A percentile compares a stretch with the other conserved stretches of the same genome.
These are phyloP conservation scores for Ophion ellenae DNA, from an alignment of 2,888 invertebrate species.

Conservation along the genomic window DNA sequence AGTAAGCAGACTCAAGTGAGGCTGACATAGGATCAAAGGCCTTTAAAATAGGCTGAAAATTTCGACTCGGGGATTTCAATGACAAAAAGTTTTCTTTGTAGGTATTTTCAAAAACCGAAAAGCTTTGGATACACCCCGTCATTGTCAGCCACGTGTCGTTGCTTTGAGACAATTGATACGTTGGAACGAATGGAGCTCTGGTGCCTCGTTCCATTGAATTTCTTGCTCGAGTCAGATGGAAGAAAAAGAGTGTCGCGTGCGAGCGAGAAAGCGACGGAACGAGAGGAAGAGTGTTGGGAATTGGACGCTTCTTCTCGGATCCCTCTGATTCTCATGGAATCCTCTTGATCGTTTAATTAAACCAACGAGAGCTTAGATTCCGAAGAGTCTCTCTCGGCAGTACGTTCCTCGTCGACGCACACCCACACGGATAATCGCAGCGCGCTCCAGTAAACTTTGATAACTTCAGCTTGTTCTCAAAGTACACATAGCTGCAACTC, in stretches of 20 bases:
- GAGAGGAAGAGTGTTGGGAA: constrained; percentile 15
- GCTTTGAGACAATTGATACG: constrained; percentile 8
- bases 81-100: neutral
- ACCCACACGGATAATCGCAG: constrained; percentile 6
- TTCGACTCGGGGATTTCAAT: neutral
- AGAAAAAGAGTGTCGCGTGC: neutral
- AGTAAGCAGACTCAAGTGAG: no score
- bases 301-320: constrained; percentile 53
- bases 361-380: constrained; percentile 56
- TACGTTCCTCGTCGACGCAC: constrained; percentile 6
- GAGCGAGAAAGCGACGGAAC: neutral
- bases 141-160: neutral
- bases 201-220: constrained; percentile 40
- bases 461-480: constrained; percentile 46
- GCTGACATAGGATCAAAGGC: no score
- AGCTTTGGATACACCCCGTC: neutral
- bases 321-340: constrained; percentile 40
- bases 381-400: constrained; percentile 13
- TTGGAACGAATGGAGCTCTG: constrained; percentile 14
- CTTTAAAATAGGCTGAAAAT: no score
- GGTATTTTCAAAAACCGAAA: neutral
- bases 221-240: neutral
- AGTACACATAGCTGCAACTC: constrained; percentile 11
- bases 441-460: constrained; percentile 56
- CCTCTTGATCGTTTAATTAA: constrained; percentile 60